These are phyloP conservation scores for Gephyroberyx darwinii DNA, from an alignment of 2,797 vertebrate species.

Conservation along the genomic window DNA sequence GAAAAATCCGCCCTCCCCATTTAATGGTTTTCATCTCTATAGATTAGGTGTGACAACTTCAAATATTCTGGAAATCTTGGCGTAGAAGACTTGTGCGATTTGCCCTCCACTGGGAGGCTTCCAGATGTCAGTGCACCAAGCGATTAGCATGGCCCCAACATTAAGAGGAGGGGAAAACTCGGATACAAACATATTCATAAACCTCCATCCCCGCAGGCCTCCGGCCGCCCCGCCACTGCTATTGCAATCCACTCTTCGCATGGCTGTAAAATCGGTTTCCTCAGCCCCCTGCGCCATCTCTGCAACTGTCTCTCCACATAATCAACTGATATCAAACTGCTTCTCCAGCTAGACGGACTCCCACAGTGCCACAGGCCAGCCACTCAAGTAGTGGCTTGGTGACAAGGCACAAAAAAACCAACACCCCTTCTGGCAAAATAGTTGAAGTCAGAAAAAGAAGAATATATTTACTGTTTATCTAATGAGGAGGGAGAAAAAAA, in stretches of 20 bases:
- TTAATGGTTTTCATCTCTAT: conserved; percentile 75
- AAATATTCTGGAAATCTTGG: conserved; percentile 69
- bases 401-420: conserved; percentile 30
- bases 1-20: conserved; percentile 51
- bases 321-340: conserved; percentile 74
- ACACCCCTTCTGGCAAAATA: conserved; percentile 42
- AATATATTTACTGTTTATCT: conserved; percentile 60
- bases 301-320: conserved; percentile 68
- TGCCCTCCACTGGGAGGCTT: conserved; percentile 73
- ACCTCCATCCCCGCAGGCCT: conserved; percentile 60
- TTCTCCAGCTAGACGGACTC: conserved; percentile 64
- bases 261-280: conserved; percentile 75
- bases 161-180: conserved; percentile 69
- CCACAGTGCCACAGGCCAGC: conserved; percentile 62
- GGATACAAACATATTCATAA: conserved; percentile 77
- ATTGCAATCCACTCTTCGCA: conserved; percentile 65
- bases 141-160: conserved; percentile 77
- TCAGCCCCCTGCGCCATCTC: conserved; percentile 66
- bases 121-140: conserved; percentile 78
- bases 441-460: conserved; percentile 26
- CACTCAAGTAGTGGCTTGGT: conserved; percentile 41
- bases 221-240: conserved; percentile 53
- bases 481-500: conserved; percentile 35
- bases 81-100: conserved; percentile 66
- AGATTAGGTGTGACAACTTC: conserved; percentile 79